Conservation (phyloP, 2,888 invertebrate species). For the Dynastes maya region DNA sequence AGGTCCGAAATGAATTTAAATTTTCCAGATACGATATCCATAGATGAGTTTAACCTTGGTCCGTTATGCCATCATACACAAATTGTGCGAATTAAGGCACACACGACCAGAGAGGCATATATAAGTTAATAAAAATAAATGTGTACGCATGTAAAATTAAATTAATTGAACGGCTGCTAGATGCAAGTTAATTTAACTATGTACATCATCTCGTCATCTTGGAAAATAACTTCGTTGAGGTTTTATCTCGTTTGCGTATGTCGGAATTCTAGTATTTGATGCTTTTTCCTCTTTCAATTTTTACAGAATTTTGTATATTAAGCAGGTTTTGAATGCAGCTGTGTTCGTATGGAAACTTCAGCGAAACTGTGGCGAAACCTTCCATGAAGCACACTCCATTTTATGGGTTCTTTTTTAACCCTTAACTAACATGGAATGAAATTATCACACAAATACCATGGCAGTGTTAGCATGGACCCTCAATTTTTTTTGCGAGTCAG, state of each 20-base stretch:
- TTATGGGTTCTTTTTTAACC: too few species aligned
- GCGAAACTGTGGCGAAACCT: too few species aligned
- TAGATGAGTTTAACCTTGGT: conserved; percentile 38
- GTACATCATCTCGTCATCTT: not conserved
- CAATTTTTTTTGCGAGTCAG: too few species aligned
- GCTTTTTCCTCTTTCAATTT: too few species aligned
- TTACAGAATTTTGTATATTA: too few species aligned
- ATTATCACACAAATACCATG: too few species aligned
- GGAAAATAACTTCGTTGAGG: not conserved
- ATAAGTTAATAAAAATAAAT: conserved; percentile 42
- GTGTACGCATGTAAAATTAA: conserved; percentile 39
- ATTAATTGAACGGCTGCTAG: conserved; percentile 29
- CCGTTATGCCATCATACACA: conserved; percentile 8
- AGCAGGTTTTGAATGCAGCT: too few species aligned
- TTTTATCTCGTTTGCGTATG: not conserved
- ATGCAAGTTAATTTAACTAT: conserved; percentile 30
- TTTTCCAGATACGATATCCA: conserved; percentile 28
- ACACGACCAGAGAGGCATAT: not conserved
- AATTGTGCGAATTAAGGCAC: conserved; percentile 34
- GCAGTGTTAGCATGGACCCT: too few species aligned
- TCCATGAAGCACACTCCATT: too few species aligned
- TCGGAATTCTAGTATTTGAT: not conserved
- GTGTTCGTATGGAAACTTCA: too few species aligned
- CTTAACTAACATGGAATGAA: too few species aligned
- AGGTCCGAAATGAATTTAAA: conserved; percentile 10